Percentiles rank a stretch among this genome's conserved stretches.
Conservation (phyloP, 2,888 invertebrate genomes). For the Hetaerina titia region DNA sequence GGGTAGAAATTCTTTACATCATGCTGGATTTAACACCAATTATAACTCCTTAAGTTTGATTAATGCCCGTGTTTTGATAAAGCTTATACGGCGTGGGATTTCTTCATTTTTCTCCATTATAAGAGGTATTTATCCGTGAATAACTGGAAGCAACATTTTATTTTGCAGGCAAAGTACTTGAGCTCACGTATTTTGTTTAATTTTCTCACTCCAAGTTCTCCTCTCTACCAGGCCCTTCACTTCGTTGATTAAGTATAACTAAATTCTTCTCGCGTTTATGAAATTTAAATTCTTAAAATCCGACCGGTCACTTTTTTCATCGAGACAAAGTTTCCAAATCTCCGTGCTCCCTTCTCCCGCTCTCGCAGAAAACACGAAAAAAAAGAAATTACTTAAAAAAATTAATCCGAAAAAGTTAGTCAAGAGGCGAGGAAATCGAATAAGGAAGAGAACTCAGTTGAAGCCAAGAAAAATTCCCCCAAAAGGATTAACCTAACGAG, state of each 20-base stretch:
- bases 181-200: not conserved
- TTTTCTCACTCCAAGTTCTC: not conserved
- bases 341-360: not conserved
- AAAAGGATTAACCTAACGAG: constrained; percentile 31
- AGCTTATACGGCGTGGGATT: no score
- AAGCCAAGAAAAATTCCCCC: constrained; percentile 20
- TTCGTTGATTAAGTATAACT: not conserved
- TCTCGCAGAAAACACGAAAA: not conserved
- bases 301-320: not conserved
- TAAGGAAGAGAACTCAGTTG: constrained; percentile 18
- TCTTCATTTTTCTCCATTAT: no score
- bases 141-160: no score
- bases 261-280: not conserved
- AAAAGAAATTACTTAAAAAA: not conserved
- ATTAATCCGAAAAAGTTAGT: not conserved
- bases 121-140: no score
- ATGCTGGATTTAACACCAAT: no score
- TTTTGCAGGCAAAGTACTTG: no score
- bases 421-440: constrained; percentile 19
- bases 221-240: not conserved
- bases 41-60: no score
- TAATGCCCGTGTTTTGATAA: no score
- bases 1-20: no score
- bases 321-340: not conserved
- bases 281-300: not conserved